Conservation (phyloP, 1,140 invertebrate genomes). For the Caerostris extrusa region DNA sequence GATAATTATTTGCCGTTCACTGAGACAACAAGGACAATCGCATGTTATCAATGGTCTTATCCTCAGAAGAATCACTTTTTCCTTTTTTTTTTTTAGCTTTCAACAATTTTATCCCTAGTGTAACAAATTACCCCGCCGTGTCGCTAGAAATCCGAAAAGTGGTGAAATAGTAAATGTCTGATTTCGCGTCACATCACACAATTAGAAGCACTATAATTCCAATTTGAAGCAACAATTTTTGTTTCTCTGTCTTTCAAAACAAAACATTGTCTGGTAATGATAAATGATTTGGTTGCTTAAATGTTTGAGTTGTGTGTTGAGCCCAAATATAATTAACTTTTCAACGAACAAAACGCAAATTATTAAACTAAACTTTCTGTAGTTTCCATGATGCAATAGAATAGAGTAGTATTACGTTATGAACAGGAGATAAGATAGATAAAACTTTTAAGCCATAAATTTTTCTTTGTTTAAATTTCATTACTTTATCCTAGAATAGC, state of each 20-base stretch:
- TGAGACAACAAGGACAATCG: neutral
- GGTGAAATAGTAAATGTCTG: neutral
- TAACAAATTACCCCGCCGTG: neutral
- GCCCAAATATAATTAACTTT: neutral
- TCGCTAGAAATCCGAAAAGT: neutral
- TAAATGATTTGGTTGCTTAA: neutral
- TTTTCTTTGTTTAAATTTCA: no score
- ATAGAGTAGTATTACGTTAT: no score
- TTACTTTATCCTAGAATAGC: no score
- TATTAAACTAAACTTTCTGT: neutral
- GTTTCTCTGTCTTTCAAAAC: neutral
- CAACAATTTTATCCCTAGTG: neutral
- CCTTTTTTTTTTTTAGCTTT: neutral
- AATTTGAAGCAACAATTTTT: constrained; percentile 5
- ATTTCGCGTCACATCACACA: constrained; percentile 21
- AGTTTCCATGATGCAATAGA: no score
- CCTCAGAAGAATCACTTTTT: neutral
- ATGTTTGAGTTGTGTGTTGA: neutral
- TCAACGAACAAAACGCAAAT: neutral
- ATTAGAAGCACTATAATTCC: neutral
- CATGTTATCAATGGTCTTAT: neutral
- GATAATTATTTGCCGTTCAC: neutral
- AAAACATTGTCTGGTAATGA: neutral
- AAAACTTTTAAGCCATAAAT: no score
- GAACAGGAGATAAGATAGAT: no score